These are phyloP conservation scores for Zeuzera pyrina DNA, from an alignment of 2,888 invertebrate genomes.

Conservation along the genomic window DNA sequence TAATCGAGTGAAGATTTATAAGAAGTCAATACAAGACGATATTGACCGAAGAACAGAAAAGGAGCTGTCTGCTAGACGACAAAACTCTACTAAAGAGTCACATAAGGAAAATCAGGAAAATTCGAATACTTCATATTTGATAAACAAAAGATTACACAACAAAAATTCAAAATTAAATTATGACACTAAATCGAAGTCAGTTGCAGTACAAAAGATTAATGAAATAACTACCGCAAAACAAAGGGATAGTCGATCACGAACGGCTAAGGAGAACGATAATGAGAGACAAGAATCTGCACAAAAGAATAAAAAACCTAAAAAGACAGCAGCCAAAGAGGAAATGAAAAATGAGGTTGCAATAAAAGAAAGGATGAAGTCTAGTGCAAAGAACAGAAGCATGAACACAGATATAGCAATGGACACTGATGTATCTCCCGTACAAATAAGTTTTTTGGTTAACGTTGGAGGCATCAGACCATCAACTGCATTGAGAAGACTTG, in stretches of 20 bases:
- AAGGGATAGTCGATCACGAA: constrained; percentile 8
- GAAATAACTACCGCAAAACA: constrained; percentile 14
- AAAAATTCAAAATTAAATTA: constrained; percentile 23
- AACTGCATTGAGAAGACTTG: constrained; percentile 41
- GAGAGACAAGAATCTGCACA: constrained; percentile 6
- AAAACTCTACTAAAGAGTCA: constrained; percentile 17
- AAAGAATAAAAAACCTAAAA: constrained; percentile 2
- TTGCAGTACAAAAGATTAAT: constrained; percentile 23
- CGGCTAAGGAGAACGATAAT: constrained; percentile 12
- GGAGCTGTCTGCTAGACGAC: constrained; percentile 19
- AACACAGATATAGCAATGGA: constrained; percentile 25
- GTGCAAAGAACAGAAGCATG: constrained; percentile 26
- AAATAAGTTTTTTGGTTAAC: constrained; percentile 54
- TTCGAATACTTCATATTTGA: constrained; percentile 36
- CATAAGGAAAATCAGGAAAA: constrained; percentile 18
- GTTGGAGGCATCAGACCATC: constrained; percentile 44
- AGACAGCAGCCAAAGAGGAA: constrained; percentile 3
- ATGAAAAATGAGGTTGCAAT: constrained; percentile 12
- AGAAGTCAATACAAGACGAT: constrained; percentile 39
- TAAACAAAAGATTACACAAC: constrained; percentile 38
- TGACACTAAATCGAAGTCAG: constrained; percentile 33
- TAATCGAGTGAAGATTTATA: constrained; percentile 57
- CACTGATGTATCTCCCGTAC: constrained; percentile 28
- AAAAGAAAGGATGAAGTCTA: constrained; percentile 26
- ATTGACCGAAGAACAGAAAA: constrained; percentile 29